Conservation (phyloP, 2,888 invertebrate species). For the Synergus laeviventris region DNA sequence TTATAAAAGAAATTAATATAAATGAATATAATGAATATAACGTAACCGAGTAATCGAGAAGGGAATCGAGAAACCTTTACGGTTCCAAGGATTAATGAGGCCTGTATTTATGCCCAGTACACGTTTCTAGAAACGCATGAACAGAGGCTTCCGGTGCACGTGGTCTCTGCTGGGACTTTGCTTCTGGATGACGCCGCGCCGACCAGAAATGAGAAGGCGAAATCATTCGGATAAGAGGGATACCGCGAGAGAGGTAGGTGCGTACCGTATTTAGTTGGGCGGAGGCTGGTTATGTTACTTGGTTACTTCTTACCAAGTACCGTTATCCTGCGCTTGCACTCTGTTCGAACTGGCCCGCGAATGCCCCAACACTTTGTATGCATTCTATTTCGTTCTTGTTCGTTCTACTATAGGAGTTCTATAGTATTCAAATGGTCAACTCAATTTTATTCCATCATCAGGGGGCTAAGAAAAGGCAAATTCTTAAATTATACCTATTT, state of each 20-base stretch:
- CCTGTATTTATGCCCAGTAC: slow-evolving; percentile 6
- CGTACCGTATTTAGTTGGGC: slow-evolving; percentile 23
- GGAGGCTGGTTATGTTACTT: slow-evolving; percentile 35
- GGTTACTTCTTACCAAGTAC: slow-evolving; percentile 51
- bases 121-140: slow-evolving; percentile 12
- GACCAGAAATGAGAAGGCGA: slow-evolving; percentile 4
- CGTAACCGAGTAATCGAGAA: not conserved
- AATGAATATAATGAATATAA: not conserved
- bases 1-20: not conserved
- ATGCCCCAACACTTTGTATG: slow-evolving; percentile 9
- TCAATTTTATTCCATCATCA: not conserved
- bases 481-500: no score
- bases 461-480: not conserved
- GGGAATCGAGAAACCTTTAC: slow-evolving; percentile 7
- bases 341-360: slow-evolving; percentile 13
- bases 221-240: not conserved
- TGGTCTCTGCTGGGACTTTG: slow-evolving; percentile 2
- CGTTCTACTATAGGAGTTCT: not conserved
- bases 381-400: slow-evolving; percentile 4
- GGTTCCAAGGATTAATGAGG: slow-evolving; percentile 7
- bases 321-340: slow-evolving; percentile 51
- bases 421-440: not conserved
- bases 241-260: slow-evolving; percentile 1
- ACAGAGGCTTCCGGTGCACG: slow-evolving; percentile 12
- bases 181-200: slow-evolving; percentile 3